A percentile compares a stretch with the other conserved stretches of the same genome.
Conservation (phyloP, 2,888 invertebrate species). For the Hyalella azteca region DNA sequence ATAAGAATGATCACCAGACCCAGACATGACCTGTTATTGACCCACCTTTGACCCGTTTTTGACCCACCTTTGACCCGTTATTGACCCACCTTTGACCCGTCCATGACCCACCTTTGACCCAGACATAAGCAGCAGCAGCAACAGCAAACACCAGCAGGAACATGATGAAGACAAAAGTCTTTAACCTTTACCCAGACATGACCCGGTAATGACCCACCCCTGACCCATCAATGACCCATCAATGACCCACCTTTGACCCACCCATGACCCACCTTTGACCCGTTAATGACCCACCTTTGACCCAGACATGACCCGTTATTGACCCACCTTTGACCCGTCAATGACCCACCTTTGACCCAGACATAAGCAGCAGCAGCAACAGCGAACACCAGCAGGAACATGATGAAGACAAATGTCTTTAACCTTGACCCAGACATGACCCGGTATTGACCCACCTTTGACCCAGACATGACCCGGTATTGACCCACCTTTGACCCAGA, state of each 20-base stretch:
- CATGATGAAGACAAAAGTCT: slow-evolving; percentile 96
- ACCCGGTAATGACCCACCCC: background rate
- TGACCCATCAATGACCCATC: background rate
- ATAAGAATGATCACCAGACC: too few species aligned
- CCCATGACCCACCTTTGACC: background rate
- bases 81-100: background rate
- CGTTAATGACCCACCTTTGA: background rate
- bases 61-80: too few species aligned
- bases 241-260: background rate
- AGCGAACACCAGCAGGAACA: slow-evolving; percentile 94
- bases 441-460: too few species aligned
- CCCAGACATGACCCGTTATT: too few species aligned
- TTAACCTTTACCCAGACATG: background rate
- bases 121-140: slow-evolving; percentile 94
- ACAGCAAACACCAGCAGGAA: slow-evolving; percentile 95
- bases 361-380: slow-evolving; percentile 95
- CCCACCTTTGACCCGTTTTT: too few species aligned
- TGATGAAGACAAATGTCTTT: slow-evolving; percentile 97
- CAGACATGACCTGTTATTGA: too few species aligned
- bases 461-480: too few species aligned
- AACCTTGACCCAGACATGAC: too few species aligned
- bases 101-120: slow-evolving; percentile 81
- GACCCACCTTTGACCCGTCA: too few species aligned
- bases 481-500: too few species aligned
- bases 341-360: slow-evolving; percentile 85